Base-by-base conservation (phyloP, 2,797 vertebrate species). In the Macrochelys suwanniensis region DNA sequence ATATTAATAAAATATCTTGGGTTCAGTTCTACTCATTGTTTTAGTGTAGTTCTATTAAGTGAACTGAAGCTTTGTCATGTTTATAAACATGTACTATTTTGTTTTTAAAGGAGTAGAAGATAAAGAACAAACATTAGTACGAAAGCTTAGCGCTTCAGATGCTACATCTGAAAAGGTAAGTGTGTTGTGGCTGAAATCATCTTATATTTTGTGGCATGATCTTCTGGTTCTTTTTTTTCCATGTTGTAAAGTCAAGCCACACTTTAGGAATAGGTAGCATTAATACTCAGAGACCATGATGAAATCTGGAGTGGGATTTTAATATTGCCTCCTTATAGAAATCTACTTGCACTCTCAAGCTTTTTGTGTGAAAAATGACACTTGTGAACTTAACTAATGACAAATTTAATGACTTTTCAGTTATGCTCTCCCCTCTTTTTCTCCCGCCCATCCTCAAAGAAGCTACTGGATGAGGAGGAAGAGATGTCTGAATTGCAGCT, bases 401-500 rank as follows among this genome's bases (percentile, higher is more conserved):
- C 45, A 57, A 37, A 4, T 89, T 82, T 93, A 25, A 56, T 96
- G 54, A 94, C 57, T 78, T 90, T 37, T 89, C 12, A 89, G 26
- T 78, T 84, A 21, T 49, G 9, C 5, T 88, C 93, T 94, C 7
- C 93, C 95, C 12, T 96, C 56, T 95, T 97, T 87, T 89, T 31
- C 94, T 93, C 79, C 94, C 47, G 4, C n/a, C 5, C n/a, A 6
- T 23, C 31, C 31, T 16, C 59, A 59, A 98, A 98, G 98, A 98
- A 97, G 92, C 97, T 98, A 85, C 97, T 98, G 96, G 98, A 99
- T 94, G 99, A 99, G 90, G 99, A 99, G 95, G 99, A 99, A 82
- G 99, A 99, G 92, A 97, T 99, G 86, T 99, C 99, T 11, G 99
- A 99, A 98, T 97, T 99, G 96, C 99, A 99, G 37, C 98, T 99